Percentiles rank a stretch among this genome's conserved stretches.
phyloP scores from a whole-genome alignment of 1,140 invertebrate species.

The Zaprionus davidi region DNA sequence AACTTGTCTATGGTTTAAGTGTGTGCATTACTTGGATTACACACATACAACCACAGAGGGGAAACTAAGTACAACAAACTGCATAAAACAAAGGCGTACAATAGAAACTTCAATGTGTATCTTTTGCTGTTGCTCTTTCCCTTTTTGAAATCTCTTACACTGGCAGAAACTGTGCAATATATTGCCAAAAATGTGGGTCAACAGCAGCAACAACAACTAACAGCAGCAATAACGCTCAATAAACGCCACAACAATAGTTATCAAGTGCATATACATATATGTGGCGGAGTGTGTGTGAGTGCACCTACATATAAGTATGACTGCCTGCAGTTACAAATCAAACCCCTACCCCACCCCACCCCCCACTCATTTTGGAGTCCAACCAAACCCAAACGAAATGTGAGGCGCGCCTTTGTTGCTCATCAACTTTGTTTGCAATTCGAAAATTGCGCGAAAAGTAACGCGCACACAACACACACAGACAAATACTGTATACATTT shows the following conservation, averaged over 20 bases:
- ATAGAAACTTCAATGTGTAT: slow-evolving; percentile 1
- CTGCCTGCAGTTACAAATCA: slow-evolving; percentile 63
- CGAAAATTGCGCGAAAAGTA: slow-evolving; percentile 74
- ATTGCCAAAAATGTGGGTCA: slow-evolving; percentile 79
- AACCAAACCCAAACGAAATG: slow-evolving; percentile 56
- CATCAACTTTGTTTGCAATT: slow-evolving; percentile 73
- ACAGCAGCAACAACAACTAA: slow-evolving; percentile 64
- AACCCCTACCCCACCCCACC: slow-evolving; percentile 2
- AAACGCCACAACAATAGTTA: slow-evolving; percentile 70
- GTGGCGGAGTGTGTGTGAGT: background rate
- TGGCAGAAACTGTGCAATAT: slow-evolving; percentile 62
- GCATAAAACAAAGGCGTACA: background rate
- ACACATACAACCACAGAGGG: background rate
- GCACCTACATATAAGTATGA: slow-evolving; percentile 10
- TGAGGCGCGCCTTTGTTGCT: slow-evolving; percentile 62
- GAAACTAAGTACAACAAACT: background rate
- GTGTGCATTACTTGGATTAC: slow-evolving; percentile 1
- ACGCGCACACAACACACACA: slow-evolving; percentile 50
- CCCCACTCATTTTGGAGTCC: background rate
- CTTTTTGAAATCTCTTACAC: background rate
- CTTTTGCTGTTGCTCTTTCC: background rate
- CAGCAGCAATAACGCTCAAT: slow-evolving; percentile 75
- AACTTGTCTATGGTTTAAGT: background rate
- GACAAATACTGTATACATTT: slow-evolving; percentile 37
- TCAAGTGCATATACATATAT: slow-evolving; percentile 42